Conservation (phyloP, 2,888 invertebrate species). For the Aspidapion aeneum region DNA sequence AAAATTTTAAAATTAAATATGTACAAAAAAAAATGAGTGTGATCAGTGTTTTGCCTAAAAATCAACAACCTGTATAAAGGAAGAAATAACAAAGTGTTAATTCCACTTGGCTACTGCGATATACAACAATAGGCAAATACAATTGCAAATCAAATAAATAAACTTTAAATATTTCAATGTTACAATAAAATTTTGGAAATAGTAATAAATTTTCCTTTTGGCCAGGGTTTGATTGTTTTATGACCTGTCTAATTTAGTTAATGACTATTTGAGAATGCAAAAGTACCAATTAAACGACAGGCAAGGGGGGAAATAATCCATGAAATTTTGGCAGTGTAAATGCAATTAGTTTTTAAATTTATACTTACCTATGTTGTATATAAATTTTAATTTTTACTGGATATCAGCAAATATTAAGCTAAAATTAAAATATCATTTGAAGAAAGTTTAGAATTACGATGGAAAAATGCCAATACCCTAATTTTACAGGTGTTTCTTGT, state of each 20-base stretch:
- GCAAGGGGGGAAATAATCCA: neutral
- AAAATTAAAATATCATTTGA: constrained; percentile 1
- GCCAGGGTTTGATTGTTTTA: neutral
- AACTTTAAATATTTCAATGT: too few species aligned
- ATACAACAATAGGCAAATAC: too few species aligned
- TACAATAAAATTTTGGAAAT: too few species aligned
- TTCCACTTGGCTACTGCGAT: too few species aligned
- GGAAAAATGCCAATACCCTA: neutral
- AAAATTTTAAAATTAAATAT: too few species aligned
- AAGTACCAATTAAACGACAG: neutral
- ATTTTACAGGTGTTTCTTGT: neutral
- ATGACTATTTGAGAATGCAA: neutral
- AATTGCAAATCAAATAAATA: too few species aligned
- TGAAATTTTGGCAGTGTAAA: neutral
- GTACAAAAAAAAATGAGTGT: too few species aligned
- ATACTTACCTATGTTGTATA: neutral
- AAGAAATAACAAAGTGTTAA: too few species aligned
- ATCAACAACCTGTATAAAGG: too few species aligned
- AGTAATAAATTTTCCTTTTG: too few species aligned
- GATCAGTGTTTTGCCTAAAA: too few species aligned
- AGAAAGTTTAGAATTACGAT: neutral
- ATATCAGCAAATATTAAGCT: neutral
- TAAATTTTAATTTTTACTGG: neutral
- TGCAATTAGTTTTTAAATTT: neutral
- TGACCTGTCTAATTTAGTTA: neutral